Evolutionary conservation across 2,888 invertebrate genomes (phyloP), one percentile per base, ranked within the genome.

Genomic region (Listrodromus nycthemerus): DNA sequence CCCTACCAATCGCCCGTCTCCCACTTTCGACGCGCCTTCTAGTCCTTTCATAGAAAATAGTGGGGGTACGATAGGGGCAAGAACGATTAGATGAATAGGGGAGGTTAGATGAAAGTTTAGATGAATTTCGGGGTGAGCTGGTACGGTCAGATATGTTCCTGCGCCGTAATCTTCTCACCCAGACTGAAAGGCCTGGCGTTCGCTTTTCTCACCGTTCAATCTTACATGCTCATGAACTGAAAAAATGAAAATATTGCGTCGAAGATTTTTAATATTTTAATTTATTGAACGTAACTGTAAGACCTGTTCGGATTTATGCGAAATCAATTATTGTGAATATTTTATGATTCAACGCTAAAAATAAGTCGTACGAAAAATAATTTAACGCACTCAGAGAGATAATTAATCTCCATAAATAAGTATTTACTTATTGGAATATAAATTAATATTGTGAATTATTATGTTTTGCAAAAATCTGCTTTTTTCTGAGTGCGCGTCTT

Each of bases 101-200:
- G 91, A 91, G 89, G 91, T 89, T 92, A 93, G 93, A 93, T 93
- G 92, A 93, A 92, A 92, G 90, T 92, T 92, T 92, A 93, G 93
- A 93, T 93, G 90, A 93, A 91, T 90, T 85, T 61, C 89, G 89
- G 90, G 90, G 90, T 90, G 91, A 90, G 88, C 89, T 90, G 91
- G 79, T 90, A 87, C 83, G 70, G 66, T 78, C 67, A 83, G 85
- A 80, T 83, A 85, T 76, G 78, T 73, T 71, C 24, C 75, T 50
- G 58, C 27, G 27, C 16, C 70, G 58, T 58, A 41, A 50, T 63
- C 63, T 58, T 66, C n/a, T 37, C 50, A 16, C 55, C 30, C 16
- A n/a, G 33, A 10, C 13, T 55, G 10, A 10, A 10, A 3, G 55
- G 55, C 1, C 8, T 21, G 8, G 21, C 4, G 24, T 24, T 24